Conservation (phyloP, 2,113 vertebrate genomes). For the Lichenostomus cassidix region DNA sequence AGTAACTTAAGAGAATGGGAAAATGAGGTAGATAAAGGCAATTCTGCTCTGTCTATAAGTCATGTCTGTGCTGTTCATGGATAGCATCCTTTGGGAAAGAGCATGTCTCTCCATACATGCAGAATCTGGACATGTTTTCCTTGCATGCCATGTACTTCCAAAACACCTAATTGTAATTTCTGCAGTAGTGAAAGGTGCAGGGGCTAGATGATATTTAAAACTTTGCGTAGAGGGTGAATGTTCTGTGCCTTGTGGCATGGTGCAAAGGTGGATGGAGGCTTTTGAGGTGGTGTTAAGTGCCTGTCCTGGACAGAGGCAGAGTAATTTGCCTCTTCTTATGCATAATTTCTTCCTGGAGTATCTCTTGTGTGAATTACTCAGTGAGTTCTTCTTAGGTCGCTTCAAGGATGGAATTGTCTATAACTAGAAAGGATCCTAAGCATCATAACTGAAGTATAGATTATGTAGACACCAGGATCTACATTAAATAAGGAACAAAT, state of each 20-base stretch:
- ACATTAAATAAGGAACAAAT: background rate
- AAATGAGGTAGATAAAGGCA: background rate
- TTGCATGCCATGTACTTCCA: background rate
- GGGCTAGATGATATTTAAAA: background rate
- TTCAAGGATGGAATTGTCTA: background rate
- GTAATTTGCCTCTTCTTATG: background rate
- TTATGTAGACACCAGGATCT: background rate
- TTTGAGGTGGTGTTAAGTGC: background rate
- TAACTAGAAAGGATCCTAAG: background rate
- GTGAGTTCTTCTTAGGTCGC: background rate
- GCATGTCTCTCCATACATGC: background rate
- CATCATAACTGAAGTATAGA: background rate
- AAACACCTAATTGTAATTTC: background rate
- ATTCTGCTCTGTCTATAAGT: background rate
- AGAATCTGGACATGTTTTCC: background rate
- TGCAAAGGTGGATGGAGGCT: background rate
- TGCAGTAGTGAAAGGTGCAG: rapidly evolving
- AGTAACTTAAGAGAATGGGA: background rate
- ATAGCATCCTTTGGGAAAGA: background rate
- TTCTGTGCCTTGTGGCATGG: background rate
- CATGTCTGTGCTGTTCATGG: background rate
- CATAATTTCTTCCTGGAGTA: background rate
- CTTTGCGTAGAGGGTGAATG: background rate
- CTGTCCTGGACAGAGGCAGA: background rate
- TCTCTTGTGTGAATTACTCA: background rate